Conservation (phyloP, 2,113 vertebrate species). For the Lasiurus borealis region DNA sequence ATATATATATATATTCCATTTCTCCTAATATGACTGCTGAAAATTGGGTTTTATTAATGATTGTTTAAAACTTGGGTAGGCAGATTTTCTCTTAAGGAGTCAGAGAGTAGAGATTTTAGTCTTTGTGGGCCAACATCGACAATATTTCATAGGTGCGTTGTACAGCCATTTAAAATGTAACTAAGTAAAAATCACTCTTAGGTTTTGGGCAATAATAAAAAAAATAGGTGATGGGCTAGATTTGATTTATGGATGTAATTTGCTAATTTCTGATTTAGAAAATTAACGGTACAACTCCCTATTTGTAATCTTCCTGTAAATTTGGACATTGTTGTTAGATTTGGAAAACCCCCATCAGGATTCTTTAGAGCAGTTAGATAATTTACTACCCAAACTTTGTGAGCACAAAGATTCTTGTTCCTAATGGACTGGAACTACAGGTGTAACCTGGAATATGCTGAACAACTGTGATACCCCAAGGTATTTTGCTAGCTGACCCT, state of each 20-base stretch:
- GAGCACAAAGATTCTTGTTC: not conserved
- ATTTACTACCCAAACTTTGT: not conserved
- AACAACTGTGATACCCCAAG: not conserved
- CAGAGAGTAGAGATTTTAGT: not conserved
- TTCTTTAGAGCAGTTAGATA: not conserved
- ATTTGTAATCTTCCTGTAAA: not conserved
- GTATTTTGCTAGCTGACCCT: not conserved
- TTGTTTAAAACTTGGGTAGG: not conserved
- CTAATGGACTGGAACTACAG: not conserved
- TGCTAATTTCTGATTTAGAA: not conserved
- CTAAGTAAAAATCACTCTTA: not conserved
- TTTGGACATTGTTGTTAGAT: not conserved
- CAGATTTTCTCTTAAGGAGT: not conserved
- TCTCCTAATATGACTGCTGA: not conserved
- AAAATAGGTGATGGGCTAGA: not conserved
- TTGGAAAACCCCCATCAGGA: not conserved
- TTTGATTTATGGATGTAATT: not conserved
- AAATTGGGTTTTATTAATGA: not conserved
- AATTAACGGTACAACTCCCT: not conserved
- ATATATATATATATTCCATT: too few relatives aligned
- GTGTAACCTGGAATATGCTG: not conserved
- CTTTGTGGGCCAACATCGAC: not conserved
- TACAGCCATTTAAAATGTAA: not conserved
- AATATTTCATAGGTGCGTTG: not conserved
- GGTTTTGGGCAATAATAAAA: not conserved